These are phyloP conservation scores for Hyaena hyaena DNA, from an alignment of 2,113 vertebrate species.

Conservation along the genomic window DNA sequence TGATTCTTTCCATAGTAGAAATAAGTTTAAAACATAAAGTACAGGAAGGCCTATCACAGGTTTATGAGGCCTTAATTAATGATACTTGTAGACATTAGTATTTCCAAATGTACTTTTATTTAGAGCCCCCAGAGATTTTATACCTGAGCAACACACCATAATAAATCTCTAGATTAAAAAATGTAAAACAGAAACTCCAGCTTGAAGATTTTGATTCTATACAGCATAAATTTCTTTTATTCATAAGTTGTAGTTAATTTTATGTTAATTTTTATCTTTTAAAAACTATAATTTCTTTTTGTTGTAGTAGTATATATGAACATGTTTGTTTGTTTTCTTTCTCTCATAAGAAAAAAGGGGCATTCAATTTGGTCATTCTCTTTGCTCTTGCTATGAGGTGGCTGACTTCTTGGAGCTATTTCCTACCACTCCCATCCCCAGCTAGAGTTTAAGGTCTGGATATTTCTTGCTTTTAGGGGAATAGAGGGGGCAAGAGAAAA, in stretches of 20 bases:
- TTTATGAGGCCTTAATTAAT: background rate
- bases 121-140: background rate
- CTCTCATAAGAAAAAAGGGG: background rate
- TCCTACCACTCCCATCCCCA: background rate
- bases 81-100: background rate
- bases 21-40: background rate
- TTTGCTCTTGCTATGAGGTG: background rate
- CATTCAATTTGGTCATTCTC: background rate
- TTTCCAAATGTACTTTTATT: slow-evolving; percentile 18
- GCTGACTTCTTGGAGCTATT: background rate
- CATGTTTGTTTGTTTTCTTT: background rate
- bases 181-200: background rate
- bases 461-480: background rate
- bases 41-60: background rate
- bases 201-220: background rate
- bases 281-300: background rate
- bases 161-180: background rate
- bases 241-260: background rate
- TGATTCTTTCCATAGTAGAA: slow-evolving; percentile 1
- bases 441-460: background rate
- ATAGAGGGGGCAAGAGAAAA: background rate
- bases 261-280: background rate
- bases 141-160: background rate
- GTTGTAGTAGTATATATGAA: background rate
- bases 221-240: background rate